Percentiles rank a stretch among this genome's conserved stretches.
Evolutionary conservation across 2,797 vertebrate species (phyloP).

Genomic region (Clamator glandarius): DNA sequence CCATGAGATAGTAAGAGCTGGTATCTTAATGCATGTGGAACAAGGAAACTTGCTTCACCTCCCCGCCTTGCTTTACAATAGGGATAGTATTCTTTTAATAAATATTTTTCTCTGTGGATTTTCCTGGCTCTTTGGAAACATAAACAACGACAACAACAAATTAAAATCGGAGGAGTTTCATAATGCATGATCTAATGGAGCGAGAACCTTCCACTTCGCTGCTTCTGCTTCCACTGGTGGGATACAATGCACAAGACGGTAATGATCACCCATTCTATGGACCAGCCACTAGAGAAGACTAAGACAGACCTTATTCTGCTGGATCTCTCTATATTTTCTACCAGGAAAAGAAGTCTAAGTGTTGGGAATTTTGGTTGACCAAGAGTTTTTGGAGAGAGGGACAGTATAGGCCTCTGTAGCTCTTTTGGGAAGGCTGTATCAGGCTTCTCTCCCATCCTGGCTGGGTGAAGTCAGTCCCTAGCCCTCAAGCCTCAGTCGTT

Average conservation of each 20-base stretch:
- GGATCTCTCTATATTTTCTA: not conserved
- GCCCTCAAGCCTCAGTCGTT: not conserved
- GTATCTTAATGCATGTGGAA: not conserved
- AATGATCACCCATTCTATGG: not conserved
- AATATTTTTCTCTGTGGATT: not conserved
- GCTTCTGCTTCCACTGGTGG: not conserved
- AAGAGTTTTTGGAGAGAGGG: not conserved
- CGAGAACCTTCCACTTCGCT: not conserved
- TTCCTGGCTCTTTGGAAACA: not conserved
- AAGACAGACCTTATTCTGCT: not conserved
- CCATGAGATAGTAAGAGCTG: rapidly evolving
- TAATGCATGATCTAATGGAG: not conserved
- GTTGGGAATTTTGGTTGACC: not conserved
- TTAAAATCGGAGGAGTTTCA: not conserved
- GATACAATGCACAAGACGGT: not conserved
- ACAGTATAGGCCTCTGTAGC: not conserved
- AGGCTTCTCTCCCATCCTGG: not conserved
- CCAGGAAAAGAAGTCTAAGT: not conserved
- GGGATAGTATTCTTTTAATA: not conserved
- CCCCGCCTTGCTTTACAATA: not conserved
- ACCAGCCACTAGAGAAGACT: not conserved
- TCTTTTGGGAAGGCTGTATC: not conserved
- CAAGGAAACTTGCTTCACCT: not conserved
- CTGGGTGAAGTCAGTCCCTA: not conserved
- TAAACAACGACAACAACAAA: not conserved